Conservation (phyloP, 2,888 invertebrate species). For the Caenorhabditis sp. region DNA sequence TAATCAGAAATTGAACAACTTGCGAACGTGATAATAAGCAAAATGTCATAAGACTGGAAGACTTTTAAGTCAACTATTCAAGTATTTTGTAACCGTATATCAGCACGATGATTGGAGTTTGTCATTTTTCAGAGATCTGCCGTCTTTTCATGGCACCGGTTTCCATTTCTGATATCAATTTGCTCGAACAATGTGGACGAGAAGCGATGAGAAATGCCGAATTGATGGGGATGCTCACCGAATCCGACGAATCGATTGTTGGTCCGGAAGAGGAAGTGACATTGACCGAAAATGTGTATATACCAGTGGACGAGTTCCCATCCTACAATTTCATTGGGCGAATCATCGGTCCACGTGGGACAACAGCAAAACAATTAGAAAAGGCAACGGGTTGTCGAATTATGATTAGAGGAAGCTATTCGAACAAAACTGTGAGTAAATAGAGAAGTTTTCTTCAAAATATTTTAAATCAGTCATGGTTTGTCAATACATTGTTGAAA, state of each 20-base stretch:
- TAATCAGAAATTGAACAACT: no score
- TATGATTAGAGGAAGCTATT: conserved; percentile 77
- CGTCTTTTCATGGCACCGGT: conserved; percentile 35
- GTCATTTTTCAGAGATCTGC: conserved; percentile 25
- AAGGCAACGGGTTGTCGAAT: conserved; percentile 99
- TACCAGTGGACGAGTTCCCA: conserved; percentile 98
- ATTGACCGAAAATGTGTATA: conserved; percentile 97
- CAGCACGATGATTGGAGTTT: no score
- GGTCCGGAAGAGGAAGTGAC: conserved; percentile 77
- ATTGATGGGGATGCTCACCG: conserved; percentile 3
- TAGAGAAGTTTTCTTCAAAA: no score
- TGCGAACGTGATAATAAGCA: no score
- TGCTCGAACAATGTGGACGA: conserved; percentile 23
- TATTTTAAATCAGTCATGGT: no score
- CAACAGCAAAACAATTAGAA: conserved; percentile 99
- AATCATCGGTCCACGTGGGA: conserved; percentile 97
- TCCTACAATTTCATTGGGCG: conserved; percentile 99
- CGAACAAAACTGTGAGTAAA: conserved; percentile 23
- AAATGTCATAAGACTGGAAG: no score
- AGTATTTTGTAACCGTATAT: no score
- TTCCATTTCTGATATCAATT: conserved; percentile 20
- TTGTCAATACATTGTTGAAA: no score
- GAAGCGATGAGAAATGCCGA: conserved; percentile 16
- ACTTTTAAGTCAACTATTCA: no score
- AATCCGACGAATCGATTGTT: conserved; percentile 33